A percentile compares a stretch with the other conserved stretches of the same genome.
These are phyloP conservation scores for Tapirus indicus DNA, from an alignment of 2,797 vertebrate genomes.

Conservation along the genomic window DNA sequence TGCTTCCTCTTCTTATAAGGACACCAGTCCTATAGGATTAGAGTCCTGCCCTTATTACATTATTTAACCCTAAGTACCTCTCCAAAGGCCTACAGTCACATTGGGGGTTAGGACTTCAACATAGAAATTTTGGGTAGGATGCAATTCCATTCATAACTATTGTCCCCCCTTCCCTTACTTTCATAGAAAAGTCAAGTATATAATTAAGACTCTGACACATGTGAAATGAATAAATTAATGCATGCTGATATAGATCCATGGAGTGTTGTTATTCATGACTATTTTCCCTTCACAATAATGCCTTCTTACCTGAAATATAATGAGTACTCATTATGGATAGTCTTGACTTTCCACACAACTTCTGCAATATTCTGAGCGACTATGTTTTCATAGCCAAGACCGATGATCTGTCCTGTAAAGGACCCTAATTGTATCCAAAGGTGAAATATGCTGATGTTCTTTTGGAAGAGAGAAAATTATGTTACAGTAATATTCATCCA, in stretches of 20 bases:
- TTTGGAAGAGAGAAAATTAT: neutral
- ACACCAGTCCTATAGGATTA: too few relatives aligned
- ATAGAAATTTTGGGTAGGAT: neutral
- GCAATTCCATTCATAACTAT: too few relatives aligned
- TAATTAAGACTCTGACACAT: too few relatives aligned
- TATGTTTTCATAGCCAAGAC: neutral
- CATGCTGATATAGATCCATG: rapidly evolving
- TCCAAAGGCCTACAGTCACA: neutral
- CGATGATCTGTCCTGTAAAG: neutral
- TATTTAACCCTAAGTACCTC: neutral
- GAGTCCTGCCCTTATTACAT: neutral
- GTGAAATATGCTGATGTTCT: neutral
- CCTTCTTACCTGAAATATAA: neutral
- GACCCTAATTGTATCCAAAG: neutral
- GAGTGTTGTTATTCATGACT: neutral
- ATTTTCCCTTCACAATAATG: neutral
- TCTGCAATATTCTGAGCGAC: neutral
- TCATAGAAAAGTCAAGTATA: neutral
- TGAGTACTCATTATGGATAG: neutral
- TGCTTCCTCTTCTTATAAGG: neutral
- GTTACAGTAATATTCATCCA: neutral
- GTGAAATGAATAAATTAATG: neutral
- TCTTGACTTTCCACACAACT: neutral
- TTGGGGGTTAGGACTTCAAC: neutral
- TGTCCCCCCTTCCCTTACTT: neutral